These are phyloP conservation scores for Drosophila bunnanda DNA, from an alignment of 2,888 invertebrate species.

Conservation along the genomic window DNA sequence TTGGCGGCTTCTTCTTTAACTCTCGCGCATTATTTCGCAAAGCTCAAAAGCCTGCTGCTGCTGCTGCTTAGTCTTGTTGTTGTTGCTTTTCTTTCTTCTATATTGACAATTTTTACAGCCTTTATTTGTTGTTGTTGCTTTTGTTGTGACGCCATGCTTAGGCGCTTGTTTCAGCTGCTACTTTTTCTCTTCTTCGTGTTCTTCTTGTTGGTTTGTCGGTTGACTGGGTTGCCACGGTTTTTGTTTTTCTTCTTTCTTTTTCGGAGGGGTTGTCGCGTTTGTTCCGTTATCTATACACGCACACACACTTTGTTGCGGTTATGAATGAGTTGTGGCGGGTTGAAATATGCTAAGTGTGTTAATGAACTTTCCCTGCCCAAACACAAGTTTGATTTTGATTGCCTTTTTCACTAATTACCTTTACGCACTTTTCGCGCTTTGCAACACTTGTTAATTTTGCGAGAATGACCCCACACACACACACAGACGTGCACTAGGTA, in stretches of 20 bases:
- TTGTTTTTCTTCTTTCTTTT: conserved; percentile 26
- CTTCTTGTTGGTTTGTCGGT: conserved; percentile 59
- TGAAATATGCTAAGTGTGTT: conserved; percentile 59
- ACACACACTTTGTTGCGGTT: conserved; percentile 51
- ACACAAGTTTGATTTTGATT: conserved; percentile 2
- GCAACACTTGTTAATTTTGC: conserved; percentile 57
- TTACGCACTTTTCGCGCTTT: conserved; percentile 39
- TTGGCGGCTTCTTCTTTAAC: conserved; percentile 74
- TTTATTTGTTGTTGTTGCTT: conserved; percentile 65
- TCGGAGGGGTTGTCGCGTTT: conserved; percentile 36
- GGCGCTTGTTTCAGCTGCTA: conserved; percentile 69
- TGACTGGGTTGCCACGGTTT: conserved; percentile 70
- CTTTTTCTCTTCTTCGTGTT: conserved; percentile 44
- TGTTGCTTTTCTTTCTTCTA: conserved; percentile 58
- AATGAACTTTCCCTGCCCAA: conserved; percentile 60
- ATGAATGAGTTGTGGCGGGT: conserved; percentile 60
- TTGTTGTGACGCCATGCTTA: conserved; percentile 74
- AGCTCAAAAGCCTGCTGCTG: conserved; percentile 39
- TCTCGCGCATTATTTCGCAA: conserved; percentile 76
- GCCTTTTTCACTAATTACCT: conserved; percentile 51
- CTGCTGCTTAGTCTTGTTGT: conserved; percentile 33
- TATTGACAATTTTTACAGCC: conserved; percentile 77
- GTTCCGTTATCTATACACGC: conserved; percentile 68
- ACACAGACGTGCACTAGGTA: background rate
- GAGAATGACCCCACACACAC: conserved; percentile 49